Percentiles rank a stretch among this genome's conserved stretches.
phyloP scores from a whole-genome alignment of 2,113 vertebrate genomes.

The Meleagris gallopavo region DNA sequence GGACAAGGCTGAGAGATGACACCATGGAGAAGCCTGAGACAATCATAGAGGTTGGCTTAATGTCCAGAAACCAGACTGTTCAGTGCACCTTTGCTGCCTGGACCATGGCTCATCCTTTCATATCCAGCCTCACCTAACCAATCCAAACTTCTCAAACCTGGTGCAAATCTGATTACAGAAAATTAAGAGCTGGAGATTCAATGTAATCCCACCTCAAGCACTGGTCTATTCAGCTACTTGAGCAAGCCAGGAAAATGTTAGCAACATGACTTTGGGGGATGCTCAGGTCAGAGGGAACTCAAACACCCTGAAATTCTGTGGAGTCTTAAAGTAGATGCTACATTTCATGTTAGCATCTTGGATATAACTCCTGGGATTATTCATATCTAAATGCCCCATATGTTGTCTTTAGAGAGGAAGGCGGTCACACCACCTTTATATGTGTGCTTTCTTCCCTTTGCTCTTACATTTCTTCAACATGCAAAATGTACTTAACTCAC shows the following conservation, averaged over 20 bases:
- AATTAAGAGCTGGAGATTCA: not conserved
- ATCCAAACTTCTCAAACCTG: not conserved
- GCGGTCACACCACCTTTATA: conserved; percentile 37
- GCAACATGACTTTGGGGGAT: not conserved
- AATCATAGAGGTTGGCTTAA: fast-evolving
- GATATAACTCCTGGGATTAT: not conserved
- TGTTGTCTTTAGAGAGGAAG: conserved; percentile 54
- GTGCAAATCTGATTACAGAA: not conserved
- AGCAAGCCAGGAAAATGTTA: not conserved
- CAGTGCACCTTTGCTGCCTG: not conserved
- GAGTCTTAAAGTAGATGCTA: conserved; percentile 1
- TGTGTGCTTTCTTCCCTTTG: conserved; percentile 54
- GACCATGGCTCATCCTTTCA: not conserved
- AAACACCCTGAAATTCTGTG: not conserved
- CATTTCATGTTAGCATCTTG: not conserved
- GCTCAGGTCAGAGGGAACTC: not conserved
- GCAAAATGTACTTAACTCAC: conserved; percentile 66
- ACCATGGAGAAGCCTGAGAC: not conserved
- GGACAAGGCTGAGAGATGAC: not conserved
- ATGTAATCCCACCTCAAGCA: not conserved
- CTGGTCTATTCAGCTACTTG: not conserved
- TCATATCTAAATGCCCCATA: conserved; percentile 14
- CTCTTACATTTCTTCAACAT: conserved; percentile 72
- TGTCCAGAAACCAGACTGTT: not conserved
- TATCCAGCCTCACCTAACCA: not conserved